Percentiles rank a stretch among this genome's conserved stretches.
Conservation (phyloP, 2,888 invertebrate species). For the Rhingia campestris region DNA sequence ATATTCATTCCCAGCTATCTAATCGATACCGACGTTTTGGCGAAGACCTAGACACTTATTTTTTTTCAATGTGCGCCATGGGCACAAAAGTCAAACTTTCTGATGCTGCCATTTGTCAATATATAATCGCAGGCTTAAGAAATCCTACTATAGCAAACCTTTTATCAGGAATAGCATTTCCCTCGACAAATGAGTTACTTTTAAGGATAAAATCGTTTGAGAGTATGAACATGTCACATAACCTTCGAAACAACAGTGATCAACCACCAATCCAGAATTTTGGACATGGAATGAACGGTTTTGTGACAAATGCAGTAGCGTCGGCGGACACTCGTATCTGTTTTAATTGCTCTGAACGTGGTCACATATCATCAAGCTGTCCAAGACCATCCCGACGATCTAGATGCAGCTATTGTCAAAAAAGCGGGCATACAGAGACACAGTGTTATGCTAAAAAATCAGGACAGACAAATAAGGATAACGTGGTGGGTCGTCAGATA, state of each 20-base stretch:
- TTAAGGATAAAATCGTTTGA: conserved; percentile 15
- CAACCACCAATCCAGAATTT: neutral
- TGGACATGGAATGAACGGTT: neutral
- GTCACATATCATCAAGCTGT: conserved; percentile 18
- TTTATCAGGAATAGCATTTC: conserved; percentile 8
- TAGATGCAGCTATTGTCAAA: conserved; percentile 12
- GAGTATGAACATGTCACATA: neutral
- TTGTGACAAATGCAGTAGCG: neutral
- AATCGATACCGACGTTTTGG: neutral
- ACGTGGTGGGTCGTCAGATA: neutral
- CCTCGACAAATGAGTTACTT: conserved; percentile 23
- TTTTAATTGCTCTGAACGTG: conserved; percentile 36
- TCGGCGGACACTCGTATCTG: conserved; percentile 22
- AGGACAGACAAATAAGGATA: neutral
- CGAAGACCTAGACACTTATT: conserved; percentile 32
- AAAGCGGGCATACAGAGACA: conserved; percentile 5
- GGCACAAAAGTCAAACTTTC: conserved; percentile 32
- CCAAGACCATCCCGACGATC: neutral
- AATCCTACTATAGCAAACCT: conserved; percentile 7
- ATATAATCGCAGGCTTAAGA: conserved; percentile 18
- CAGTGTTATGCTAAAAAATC: conserved; percentile 3
- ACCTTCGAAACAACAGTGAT: neutral
- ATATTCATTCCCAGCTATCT: conserved; percentile 18
- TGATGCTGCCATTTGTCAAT: conserved; percentile 16
- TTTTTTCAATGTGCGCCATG: conserved; percentile 33